Percentiles rank a stretch among this genome's conserved stretches.
These are phyloP conservation scores for Anguilla pacifica DNA, from an alignment of 2,797 vertebrate genomes.

Conservation along the genomic window DNA sequence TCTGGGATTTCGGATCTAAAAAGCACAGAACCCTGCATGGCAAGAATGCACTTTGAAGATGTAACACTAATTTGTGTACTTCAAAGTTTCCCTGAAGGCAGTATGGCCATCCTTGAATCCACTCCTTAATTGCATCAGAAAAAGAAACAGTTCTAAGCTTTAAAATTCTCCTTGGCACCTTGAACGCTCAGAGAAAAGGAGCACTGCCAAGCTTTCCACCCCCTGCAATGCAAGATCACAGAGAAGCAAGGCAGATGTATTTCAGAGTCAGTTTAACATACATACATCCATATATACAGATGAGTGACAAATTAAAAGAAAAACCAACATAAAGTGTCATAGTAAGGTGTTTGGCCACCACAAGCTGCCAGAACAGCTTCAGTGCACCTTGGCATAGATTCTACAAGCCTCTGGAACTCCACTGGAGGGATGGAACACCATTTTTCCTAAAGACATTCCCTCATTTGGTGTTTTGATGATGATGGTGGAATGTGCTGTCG, in stretches of 20 bases:
- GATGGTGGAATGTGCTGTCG: too few species aligned
- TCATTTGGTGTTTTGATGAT: too few species aligned
- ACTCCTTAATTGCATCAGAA: not conserved
- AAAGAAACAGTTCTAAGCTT: not conserved
- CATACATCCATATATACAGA: slow-evolving; percentile 15
- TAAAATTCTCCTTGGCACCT: not conserved
- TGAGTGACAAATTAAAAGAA: too few species aligned
- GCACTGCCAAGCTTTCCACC: not conserved
- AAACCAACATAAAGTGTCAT: too few species aligned
- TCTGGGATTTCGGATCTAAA: not conserved
- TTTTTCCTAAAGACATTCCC: too few species aligned
- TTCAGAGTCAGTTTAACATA: slow-evolving; percentile 43
- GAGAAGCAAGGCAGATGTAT: not conserved
- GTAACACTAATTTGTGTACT: slow-evolving; percentile 21
- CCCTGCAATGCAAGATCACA: not conserved
- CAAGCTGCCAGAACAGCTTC: too few species aligned
- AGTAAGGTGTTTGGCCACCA: too few species aligned
- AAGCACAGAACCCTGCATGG: not conserved
- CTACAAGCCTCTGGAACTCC: too few species aligned
- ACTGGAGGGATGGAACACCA: too few species aligned
- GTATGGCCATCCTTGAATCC: slow-evolving; percentile 25
- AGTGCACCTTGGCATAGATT: too few species aligned
- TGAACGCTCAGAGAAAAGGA: not conserved
- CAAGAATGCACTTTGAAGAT: slow-evolving; percentile 36
- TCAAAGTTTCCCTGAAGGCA: slow-evolving; percentile 36